Conservation (phyloP, 2,888 invertebrate genomes). For the Mystacides longicornis region DNA sequence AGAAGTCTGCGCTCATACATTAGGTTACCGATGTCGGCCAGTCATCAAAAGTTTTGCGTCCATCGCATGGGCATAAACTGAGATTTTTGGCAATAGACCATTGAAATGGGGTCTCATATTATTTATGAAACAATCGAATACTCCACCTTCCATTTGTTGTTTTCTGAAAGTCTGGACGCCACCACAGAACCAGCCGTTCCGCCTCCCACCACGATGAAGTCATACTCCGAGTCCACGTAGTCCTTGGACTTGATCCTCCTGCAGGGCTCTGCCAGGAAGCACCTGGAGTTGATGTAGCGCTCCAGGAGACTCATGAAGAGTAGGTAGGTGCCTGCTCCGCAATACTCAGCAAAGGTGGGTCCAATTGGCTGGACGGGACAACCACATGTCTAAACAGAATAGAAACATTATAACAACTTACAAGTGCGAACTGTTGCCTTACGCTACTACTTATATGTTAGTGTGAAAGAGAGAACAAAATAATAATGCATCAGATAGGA, state of each 20-base stretch:
- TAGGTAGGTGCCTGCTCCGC: conserved; percentile 52
- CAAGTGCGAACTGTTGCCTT: too few relatives aligned
- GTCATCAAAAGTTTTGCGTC: too few relatives aligned
- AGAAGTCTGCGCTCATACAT: too few relatives aligned
- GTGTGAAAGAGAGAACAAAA: too few relatives aligned
- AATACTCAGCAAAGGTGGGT: conserved; percentile 50
- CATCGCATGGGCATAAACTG: too few relatives aligned
- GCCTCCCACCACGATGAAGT: conserved; percentile 60
- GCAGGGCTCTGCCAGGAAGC: conserved; percentile 54
- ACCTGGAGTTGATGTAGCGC: conserved; percentile 51
- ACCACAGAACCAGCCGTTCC: conserved; percentile 60
- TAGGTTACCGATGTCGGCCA: too few relatives aligned
- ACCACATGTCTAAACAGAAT: conserved; percentile 39
- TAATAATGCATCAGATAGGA: too few relatives aligned
- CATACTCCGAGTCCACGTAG: conserved; percentile 42
- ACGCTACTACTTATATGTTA: too few relatives aligned
- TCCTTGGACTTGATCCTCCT: conserved; percentile 45
- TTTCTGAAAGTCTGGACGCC: conserved; percentile 58
- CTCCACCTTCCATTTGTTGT: conserved; percentile 53
- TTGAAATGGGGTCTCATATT: too few relatives aligned
- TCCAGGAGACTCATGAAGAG: conserved; percentile 60
- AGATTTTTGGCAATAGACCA: too few relatives aligned
- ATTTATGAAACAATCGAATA: neutral
- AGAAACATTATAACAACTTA: too few relatives aligned
- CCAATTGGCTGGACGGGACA: conserved; percentile 50